phyloP scores from a whole-genome alignment of 2,113 vertebrate genomes.

The Galemys pyrenaicus region DNA sequence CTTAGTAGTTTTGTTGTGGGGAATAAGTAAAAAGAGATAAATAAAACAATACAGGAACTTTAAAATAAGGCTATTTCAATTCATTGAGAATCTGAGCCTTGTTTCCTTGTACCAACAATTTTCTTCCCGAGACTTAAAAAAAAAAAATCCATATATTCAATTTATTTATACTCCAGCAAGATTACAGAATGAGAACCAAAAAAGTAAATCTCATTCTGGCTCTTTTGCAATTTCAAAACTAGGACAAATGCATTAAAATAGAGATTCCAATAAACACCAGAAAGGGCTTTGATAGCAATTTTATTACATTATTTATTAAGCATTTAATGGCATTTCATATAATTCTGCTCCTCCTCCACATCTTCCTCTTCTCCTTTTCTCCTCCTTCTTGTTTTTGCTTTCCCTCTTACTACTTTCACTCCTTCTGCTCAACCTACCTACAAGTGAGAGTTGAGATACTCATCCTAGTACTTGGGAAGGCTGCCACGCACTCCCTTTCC shows the following conservation, averaged over 20 bases:
- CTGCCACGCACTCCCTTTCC: neutral
- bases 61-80: neutral
- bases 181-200: neutral
- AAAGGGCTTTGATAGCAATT: neutral
- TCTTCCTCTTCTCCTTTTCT: too few species aligned
- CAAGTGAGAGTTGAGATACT: neutral
- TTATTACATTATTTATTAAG: neutral
- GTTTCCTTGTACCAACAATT: neutral
- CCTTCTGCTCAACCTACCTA: neutral
- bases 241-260: neutral
- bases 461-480: neutral
- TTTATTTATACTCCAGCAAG: neutral
- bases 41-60: neutral
- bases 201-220: neutral
- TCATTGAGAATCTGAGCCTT: neutral
- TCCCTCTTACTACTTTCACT: too few species aligned
- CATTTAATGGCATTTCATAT: neutral
- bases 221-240: conserved; percentile 4
- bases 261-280: neutral
- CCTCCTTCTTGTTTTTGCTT: neutral
- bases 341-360: neutral
- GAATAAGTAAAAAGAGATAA: neutral
- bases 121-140: neutral
- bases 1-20: neutral
- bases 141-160: neutral